Evolutionary conservation across 92 coral and sea anemone species (phyloP), one percentile per base, ranked within the genome.

Genomic region (Porites cylindrica): DNA sequence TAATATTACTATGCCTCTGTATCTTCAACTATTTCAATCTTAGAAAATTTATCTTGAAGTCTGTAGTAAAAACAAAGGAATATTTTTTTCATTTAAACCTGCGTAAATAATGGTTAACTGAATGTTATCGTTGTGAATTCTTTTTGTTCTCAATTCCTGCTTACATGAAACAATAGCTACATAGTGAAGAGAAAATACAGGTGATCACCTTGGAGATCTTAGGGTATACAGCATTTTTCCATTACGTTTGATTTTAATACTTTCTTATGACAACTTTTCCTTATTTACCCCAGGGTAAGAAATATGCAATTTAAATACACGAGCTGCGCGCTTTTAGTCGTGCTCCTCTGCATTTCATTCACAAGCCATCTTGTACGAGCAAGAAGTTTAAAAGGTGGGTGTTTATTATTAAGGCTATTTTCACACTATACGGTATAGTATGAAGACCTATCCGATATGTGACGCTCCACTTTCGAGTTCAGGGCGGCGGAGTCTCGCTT

Each of bases 261-360:
- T 13, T 51, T 18, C 12, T 70, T 54, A 16, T 52, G 47, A 38
- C 47, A 38, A 11, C 59, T 82, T 70, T 8, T 61, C 79, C 79
- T 11, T 74, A 61, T 83, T 38, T 62, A 61, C 75, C 79, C 21
- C 72, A 92, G 93, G 95, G 89, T 90, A 86, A 89, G 78, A 76
- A 92, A 82, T 89, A 92, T 92, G 95, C 77, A 86, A 72, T 74
- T 92, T 54, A 92, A 86, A 88, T 70, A 89, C 81, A 82, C 90
- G 85, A 56, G 77, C 64, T 66, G 94, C 82, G 86, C 88, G 81
- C 88, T 92, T 23, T 70, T 92, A 84, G 87, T 72, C 51, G 87
- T 51, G 72, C 81, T 83, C 9, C 72, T 83, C 24, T 83, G 81
- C 80, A 62, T 83, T 51, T 83, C 87, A 47, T 64, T 74, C 47